Evolutionary conservation across 2,888 invertebrate genomes (phyloP).

Genomic region (Agrotis clavis): DNA sequence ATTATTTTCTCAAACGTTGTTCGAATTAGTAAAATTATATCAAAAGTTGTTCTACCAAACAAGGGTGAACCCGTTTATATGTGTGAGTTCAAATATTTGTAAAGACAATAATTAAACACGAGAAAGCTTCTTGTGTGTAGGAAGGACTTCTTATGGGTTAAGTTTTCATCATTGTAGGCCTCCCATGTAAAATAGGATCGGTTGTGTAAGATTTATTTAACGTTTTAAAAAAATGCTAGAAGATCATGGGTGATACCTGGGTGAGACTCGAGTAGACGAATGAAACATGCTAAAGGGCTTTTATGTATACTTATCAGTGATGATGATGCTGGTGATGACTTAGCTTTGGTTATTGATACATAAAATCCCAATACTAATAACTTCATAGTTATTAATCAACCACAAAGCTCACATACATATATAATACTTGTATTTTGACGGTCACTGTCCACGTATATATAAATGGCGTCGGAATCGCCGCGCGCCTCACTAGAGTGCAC

Average conservation of each 20-base stretch:
- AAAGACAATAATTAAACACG: too few species aligned
- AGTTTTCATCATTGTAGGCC: too few species aligned
- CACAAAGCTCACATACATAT: conserved; percentile 38
- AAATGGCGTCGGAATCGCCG: conserved; percentile 53
- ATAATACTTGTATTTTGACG: conserved; percentile 47
- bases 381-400: conserved; percentile 35
- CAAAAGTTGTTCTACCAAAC: too few species aligned
- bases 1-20: too few species aligned
- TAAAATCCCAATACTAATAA: conserved; percentile 12
- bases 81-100: too few species aligned
- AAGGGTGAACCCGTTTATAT: too few species aligned
- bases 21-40: too few species aligned
- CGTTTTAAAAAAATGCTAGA: background rate
- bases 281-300: background rate
- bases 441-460: conserved; percentile 60
- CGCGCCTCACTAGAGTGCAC: conserved; percentile 65
- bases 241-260: background rate
- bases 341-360: conserved; percentile 4
- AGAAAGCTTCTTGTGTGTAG: too few species aligned
- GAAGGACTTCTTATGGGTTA: too few species aligned
- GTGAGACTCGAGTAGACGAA: background rate
- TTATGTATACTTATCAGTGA: background rate
- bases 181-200: too few species aligned
- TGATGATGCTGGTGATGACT: background rate
- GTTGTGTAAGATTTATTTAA: too few species aligned